A percentile compares a stretch with the other conserved stretches of the same genome.
These are phyloP conservation scores for Chrysocyon brachyurus DNA, from an alignment of 2,797 vertebrate genomes.

Conservation along the genomic window DNA sequence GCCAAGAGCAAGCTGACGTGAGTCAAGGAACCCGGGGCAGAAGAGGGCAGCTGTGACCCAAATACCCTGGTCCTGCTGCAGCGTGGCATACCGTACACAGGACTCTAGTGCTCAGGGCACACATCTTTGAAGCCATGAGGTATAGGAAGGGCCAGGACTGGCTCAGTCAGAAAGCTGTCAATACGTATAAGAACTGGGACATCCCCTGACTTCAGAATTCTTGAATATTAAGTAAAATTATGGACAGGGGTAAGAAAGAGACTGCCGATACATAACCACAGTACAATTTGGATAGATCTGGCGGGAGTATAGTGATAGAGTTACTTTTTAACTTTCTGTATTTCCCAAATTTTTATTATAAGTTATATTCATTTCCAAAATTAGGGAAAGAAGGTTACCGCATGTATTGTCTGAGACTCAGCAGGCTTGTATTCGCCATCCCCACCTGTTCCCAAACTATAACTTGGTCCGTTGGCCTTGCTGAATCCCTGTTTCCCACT, in stretches of 20 bases:
- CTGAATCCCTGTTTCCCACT: neutral
- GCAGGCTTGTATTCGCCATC: neutral
- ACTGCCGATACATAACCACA: neutral
- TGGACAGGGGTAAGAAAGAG: neutral
- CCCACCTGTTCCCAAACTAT: neutral
- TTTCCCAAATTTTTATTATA: neutral
- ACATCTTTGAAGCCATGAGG: neutral
- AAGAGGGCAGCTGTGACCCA: neutral
- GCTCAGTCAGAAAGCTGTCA: neutral
- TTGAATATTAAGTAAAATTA: neutral
- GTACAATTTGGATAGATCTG: neutral
- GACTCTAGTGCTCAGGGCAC: neutral
- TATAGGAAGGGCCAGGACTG: neutral
- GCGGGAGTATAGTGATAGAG: neutral
- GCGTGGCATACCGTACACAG: rapidly evolving
- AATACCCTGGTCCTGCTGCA: neutral
- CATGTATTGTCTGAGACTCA: neutral
- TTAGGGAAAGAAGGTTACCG: neutral
- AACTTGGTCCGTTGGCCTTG: neutral
- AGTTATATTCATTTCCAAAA: slow-evolving; percentile 13
- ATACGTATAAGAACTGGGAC: neutral
- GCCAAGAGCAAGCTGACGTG: slow-evolving; percentile 98
- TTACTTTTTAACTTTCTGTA: neutral
- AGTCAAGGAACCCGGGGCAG: slow-evolving; percentile 77
- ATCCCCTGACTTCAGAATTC: neutral